These are phyloP conservation scores for Cisticola juncidis DNA, from an alignment of 2,113 vertebrate genomes.

Conservation along the genomic window DNA sequence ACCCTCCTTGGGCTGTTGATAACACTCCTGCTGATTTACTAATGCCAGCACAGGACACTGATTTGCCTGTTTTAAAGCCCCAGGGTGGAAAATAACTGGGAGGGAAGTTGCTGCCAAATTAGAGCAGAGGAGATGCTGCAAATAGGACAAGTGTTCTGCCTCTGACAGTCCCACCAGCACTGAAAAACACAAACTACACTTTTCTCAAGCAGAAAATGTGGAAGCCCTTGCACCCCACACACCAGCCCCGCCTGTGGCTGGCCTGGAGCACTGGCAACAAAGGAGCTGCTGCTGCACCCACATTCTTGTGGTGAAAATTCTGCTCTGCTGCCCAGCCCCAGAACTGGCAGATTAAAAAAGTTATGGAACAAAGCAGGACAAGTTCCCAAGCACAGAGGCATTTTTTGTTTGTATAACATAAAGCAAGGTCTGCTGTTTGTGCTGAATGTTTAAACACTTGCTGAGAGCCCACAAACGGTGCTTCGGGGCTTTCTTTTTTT, in stretches of 20 bases:
- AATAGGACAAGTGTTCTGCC: neutral
- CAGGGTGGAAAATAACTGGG: conserved; percentile 30
- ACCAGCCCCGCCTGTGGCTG: neutral
- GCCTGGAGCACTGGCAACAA: fast-evolving
- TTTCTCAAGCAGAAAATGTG: neutral
- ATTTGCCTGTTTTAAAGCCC: neutral
- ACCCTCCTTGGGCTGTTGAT: neutral
- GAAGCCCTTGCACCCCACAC: neutral
- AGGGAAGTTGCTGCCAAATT: neutral
- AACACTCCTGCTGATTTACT: neutral
- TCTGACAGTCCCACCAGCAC: neutral
- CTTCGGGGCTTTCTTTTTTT: neutral
- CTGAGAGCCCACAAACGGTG: neutral
- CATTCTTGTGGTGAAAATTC: neutral
- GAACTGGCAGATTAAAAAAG: neutral
- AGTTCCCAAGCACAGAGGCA: neutral
- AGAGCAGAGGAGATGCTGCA: neutral
- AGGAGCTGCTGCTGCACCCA: neutral
- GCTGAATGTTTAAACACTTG: neutral
- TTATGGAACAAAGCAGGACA: neutral
- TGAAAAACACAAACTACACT: neutral
- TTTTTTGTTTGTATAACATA: neutral
- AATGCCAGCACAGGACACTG: neutral
- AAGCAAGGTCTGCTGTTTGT: neutral
- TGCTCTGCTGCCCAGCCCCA: neutral